Base-by-base conservation (phyloP, 2,797 vertebrate species). In the Microchirus variegatus region DNA sequence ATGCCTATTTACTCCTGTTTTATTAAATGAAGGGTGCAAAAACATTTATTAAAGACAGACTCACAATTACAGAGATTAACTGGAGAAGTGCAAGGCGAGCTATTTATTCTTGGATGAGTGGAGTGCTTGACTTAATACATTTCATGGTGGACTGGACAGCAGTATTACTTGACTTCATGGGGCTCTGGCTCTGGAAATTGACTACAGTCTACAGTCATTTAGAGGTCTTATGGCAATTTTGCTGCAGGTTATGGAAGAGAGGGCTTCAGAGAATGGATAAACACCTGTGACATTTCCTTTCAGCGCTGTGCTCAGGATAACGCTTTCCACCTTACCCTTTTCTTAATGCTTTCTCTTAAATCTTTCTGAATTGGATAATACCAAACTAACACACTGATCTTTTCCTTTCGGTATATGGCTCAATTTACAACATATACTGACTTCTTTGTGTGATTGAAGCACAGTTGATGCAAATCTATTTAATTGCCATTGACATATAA, bases 201-300 rank as follows among this genome's bases (percentile, higher is more conserved):
- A 89, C 88, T 88, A 81, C 70, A 89, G 85, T 87, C 86, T 86
- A 59, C 62, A 84, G 86, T 90, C 80, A 84, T 89, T 91, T 89
- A 73, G 84, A 75, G 77, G 85, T 84, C 85, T 87, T 87, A 67
- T 52, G 73, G 84, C 90, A 90, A 90, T 91, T 90, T 87, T 56
- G 54, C 85, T 63, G 73, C 73, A 70, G 78, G 85, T 75, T 87
- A 87, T 83, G 84, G 83, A 86, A 83, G 85, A 84, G 82, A 78
- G 86, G 84, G 84, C 71, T 89, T 85, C 78, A 67, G 78, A 38
- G 56, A 85, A 77, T 73, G 81, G 81, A 89, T 84, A 89, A 89
- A 89, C 87, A 90, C 77, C 86, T 87, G 80, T 83, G 87, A 89
- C 89, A 87, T 91, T 78, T 80, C 69, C 84, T 80, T 82, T 87